Evolutionary conservation across 2,113 vertebrate species (phyloP), one percentile per base, ranked within the genome.

Genomic region (Strix uralensis): DNA sequence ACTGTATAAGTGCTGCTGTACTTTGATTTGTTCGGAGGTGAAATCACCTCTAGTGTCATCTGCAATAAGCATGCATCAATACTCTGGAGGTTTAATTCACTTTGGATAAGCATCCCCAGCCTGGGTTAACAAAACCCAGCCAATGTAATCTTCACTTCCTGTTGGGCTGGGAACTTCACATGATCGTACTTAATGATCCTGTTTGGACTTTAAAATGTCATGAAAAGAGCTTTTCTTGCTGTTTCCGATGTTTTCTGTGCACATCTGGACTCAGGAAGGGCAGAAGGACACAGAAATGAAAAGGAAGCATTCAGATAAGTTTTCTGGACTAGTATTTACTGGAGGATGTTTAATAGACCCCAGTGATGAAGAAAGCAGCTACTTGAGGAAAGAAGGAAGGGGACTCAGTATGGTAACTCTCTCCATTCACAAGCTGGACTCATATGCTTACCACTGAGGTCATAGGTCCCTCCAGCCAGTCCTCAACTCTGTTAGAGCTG

Each of bases 281-380:
- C 27, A 95, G 82, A 72, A 75, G 54, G 46, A 80, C 32, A 66
- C 36, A 90, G 78, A 91, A 91, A 87, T 47, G 9, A 79, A 94
- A 87, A 85, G 36, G 21, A 89, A 88, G 40, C 47, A 46, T 81
- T 88, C 44, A 67, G 23, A 71, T 13, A 38, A 66, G 15, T 44
- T 80, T 88, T 70, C 5, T 30, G 47, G 25, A 38, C 44, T 51
- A 59, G 10, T 66, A 30, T 67, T 81, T 90, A 63, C 23, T 74
- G 51, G 46, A 29, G 26, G 11, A 34, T 58, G 10, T 79, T 90
- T 81, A 66, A 69, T 11, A 69, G 34, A 32, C 5, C 2, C 9
- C 49, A 72, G 0, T 84, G 71, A 73, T 73, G 67, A 79, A 81
- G 61, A 52, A 81, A 81, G 20, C 51, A 67, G 47, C 42, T 86